These are phyloP conservation scores for Cladopsammia gracilis DNA, from an alignment of 64 coral and sea anemone species.

Conservation along the genomic window DNA sequence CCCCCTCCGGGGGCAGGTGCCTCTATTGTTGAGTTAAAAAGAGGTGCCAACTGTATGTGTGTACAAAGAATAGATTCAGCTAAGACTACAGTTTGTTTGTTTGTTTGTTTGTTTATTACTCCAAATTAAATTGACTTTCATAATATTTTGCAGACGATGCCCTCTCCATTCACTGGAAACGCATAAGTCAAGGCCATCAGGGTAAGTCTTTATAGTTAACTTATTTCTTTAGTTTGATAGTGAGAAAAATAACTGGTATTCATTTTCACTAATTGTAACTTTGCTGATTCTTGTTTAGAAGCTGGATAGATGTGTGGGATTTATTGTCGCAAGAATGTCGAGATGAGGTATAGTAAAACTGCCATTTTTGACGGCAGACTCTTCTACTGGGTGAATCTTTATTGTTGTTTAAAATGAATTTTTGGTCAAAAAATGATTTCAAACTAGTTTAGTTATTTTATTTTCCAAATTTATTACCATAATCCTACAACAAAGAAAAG, in stretches of 20 bases:
- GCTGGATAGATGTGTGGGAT: constrained; percentile 99
- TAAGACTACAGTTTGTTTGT: not conserved
- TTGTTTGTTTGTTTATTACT: not conserved
- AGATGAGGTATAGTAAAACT: constrained; percentile 76
- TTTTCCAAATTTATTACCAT: no score
- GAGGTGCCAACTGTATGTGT: no score
- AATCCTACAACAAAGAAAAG: no score
- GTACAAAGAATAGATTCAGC: no score
- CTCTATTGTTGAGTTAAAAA: no score
- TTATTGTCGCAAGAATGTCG: constrained; percentile 92
- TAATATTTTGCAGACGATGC: constrained; percentile 71
- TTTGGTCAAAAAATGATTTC: no score
- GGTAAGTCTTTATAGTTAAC: constrained; percentile 46
- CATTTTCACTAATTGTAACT: not conserved
- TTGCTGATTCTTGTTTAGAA: constrained; percentile 44
- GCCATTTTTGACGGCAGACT: not conserved
- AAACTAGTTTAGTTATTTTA: no score
- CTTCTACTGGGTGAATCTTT: no score
- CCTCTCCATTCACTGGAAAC: constrained; percentile 93
- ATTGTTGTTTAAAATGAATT: no score
- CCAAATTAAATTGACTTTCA: not conserved
- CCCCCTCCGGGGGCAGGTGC: no score
- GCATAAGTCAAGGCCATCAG: constrained; percentile 91
- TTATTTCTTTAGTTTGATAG: not conserved
- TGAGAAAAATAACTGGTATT: not conserved